Conservation (phyloP, 1,140 invertebrate genomes). For the Lerema accius region DNA sequence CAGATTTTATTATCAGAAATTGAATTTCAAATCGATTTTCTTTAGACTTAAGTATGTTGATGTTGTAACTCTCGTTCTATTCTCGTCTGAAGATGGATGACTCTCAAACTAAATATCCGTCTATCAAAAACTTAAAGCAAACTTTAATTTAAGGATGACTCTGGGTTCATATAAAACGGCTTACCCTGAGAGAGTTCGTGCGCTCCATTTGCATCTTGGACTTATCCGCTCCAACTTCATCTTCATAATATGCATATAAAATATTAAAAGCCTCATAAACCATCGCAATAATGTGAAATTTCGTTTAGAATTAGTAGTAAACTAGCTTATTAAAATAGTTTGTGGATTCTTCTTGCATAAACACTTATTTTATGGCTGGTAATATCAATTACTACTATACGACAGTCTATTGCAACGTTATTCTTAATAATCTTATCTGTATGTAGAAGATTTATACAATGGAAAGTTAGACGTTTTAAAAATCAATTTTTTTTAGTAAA, state of each 20-base stretch:
- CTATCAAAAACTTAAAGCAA: slow-evolving; percentile 27
- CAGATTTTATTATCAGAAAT: neutral
- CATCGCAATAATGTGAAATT: neutral
- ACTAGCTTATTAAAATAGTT: neutral
- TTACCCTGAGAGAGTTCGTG: slow-evolving; percentile 34
- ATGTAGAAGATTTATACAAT: no score
- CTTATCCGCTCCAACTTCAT: slow-evolving; percentile 22
- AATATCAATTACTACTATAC: no score
- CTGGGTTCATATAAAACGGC: slow-evolving; percentile 44
- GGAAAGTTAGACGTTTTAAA: no score
- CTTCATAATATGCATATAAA: slow-evolving; percentile 21
- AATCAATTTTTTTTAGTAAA: no score
- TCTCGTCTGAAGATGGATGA: slow-evolving; percentile 18
- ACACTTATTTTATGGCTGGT: neutral
- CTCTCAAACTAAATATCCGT: slow-evolving; percentile 30
- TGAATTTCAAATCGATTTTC: no score
- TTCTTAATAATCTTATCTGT: no score
- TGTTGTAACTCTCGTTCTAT: neutral
- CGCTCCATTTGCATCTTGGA: slow-evolving; percentile 30
- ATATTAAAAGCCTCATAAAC: slow-evolving; percentile 13
- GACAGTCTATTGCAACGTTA: no score
- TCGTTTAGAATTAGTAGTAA: neutral
- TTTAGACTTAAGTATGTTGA: slow-evolving; percentile 19
- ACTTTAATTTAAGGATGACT: slow-evolving; percentile 30
- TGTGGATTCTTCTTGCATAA: neutral